These are phyloP conservation scores for Leptobrachium leishanense DNA, from an alignment of 2,113 vertebrate species.

Conservation along the genomic window DNA sequence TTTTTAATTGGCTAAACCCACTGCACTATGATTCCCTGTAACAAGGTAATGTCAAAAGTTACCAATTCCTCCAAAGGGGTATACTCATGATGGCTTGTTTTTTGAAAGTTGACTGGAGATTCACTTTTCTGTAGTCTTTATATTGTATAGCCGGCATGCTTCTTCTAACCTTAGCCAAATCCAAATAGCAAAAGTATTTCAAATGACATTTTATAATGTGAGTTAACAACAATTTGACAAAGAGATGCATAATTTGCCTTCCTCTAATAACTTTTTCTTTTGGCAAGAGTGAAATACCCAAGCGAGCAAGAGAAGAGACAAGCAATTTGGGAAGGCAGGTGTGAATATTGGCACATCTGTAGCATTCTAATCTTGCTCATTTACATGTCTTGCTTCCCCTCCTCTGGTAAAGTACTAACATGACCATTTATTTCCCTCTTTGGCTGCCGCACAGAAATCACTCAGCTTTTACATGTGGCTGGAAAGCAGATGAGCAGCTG, in stretches of 20 bases:
- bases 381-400: conserved; percentile 48
- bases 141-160: background rate
- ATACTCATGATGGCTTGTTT: background rate
- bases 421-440: conserved; percentile 46
- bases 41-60: background rate
- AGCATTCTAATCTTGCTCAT: conserved; percentile 49
- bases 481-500: conserved; percentile 50
- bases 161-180: conserved; percentile 9
- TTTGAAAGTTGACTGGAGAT: background rate
- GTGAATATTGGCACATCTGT: conserved; percentile 50
- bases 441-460: conserved; percentile 49
- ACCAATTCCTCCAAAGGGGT: background rate
- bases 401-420: conserved; percentile 47
- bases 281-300: conserved; percentile 46
- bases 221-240: conserved; percentile 47
- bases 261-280: conserved; percentile 48
- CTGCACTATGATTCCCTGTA: too few species aligned
- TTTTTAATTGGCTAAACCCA: too few species aligned
- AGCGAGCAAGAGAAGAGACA: conserved; percentile 43
- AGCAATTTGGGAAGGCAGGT: conserved; percentile 49
- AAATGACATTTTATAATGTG: conserved; percentile 39
- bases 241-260: conserved; percentile 44
- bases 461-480: conserved; percentile 46
- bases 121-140: too few species aligned
- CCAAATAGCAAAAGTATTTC: conserved; percentile 29